A percentile compares a stretch with the other conserved stretches of the same genome.
Evolutionary conservation across 2,888 invertebrate species (phyloP).

Genomic region (Pyrocoelia pectoralis): DNA sequence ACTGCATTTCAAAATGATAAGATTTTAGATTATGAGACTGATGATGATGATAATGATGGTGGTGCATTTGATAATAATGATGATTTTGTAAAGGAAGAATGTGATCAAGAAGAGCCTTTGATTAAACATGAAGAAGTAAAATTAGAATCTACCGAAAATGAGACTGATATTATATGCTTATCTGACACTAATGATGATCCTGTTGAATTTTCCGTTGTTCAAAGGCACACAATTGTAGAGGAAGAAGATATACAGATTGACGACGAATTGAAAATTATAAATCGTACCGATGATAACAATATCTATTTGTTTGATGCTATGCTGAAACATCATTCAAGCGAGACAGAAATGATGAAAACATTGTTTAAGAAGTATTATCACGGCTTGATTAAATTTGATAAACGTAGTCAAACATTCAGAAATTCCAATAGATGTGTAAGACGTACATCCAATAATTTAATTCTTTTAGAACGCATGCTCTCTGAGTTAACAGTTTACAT

Average conservation of each 20-base stretch:
- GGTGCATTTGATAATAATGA: neutral
- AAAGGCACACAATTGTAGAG: neutral
- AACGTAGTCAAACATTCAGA: neutral
- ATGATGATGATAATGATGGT: neutral
- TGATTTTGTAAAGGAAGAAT: neutral
- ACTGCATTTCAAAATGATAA: neutral
- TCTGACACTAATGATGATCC: neutral
- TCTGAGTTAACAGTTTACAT: neutral
- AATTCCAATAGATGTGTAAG: neutral
- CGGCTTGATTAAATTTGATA: neutral
- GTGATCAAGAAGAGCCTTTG: too few relatives aligned
- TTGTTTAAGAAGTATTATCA: slow-evolving; percentile 3
- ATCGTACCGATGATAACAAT: neutral
- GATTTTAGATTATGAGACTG: neutral
- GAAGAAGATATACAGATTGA: neutral
- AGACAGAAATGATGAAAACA: neutral
- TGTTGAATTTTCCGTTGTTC: neutral
- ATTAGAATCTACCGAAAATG: neutral
- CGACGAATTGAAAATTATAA: neutral
- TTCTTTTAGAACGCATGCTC: neutral
- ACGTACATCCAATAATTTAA: neutral
- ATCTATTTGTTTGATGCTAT: neutral
- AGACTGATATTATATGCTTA: neutral
- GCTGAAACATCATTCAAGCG: neutral
- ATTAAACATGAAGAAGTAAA: neutral